A percentile compares a stretch with the other conserved stretches of the same genome.
Conservation (phyloP, 2,888 invertebrate species). For the Drosophila mimetica region DNA sequence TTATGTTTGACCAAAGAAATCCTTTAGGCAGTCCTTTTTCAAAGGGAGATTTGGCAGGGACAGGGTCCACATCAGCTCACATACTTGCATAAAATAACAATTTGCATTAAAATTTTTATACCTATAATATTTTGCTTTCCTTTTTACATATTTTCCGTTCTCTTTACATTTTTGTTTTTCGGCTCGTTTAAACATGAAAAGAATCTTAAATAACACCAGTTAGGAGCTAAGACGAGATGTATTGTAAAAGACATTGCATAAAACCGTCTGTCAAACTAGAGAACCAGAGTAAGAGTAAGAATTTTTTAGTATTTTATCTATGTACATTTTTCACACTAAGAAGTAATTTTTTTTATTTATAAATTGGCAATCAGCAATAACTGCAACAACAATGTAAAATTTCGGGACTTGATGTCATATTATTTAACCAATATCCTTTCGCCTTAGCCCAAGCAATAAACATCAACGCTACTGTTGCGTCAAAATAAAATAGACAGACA, state of each 20-base stretch:
- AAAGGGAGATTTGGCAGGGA: constrained; percentile 34
- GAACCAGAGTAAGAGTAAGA: no score
- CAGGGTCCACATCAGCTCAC: constrained; percentile 45
- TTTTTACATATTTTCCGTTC: constrained; percentile 46
- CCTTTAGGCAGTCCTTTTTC: constrained; percentile 73
- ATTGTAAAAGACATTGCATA: background rate
- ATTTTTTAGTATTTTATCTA: no score
- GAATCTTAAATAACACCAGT: constrained; percentile 39
- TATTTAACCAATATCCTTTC: constrained; percentile 67
- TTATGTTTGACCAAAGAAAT: constrained; percentile 57
- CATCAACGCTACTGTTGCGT: constrained; percentile 79
- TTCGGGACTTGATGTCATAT: background rate
- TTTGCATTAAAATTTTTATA: constrained; percentile 78
- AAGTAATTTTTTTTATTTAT: no score
- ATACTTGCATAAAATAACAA: constrained; percentile 80
- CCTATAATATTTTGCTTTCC: constrained; percentile 73
- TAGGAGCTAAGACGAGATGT: background rate
- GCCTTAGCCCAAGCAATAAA: constrained; percentile 78
- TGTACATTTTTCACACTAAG: no score
- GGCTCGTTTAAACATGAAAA: constrained; percentile 76
- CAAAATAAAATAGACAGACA: constrained; percentile 58
- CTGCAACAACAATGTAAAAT: background rate
- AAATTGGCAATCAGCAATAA: no score
- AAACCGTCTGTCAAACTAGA: no score
- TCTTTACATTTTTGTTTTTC: constrained; percentile 33